Conservation (phyloP, 2,797 vertebrate genomes). For the Melanotaenia parkinsoni region DNA sequence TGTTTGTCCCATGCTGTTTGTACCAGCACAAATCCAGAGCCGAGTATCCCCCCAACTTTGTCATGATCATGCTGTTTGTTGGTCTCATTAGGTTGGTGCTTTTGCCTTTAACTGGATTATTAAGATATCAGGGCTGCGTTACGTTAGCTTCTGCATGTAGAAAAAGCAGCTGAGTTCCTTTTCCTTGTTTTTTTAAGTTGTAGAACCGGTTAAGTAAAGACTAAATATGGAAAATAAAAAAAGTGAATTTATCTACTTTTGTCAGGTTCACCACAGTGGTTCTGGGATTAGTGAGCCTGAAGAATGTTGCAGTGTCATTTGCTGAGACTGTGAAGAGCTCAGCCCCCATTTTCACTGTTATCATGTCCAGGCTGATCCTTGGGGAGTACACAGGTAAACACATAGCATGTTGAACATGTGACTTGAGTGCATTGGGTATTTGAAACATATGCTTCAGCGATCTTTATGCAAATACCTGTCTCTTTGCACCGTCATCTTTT, state of each 20-base stretch:
- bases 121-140: neutral
- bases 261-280: conserved; percentile 94
- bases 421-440: neutral
- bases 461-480: neutral
- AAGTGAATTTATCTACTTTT: neutral
- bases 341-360: conserved; percentile 95
- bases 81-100: conserved; percentile 91
- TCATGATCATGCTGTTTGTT: conserved; percentile 97
- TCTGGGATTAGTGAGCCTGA: conserved; percentile 94
- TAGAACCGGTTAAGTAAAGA: neutral
- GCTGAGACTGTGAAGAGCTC: conserved; percentile 98
- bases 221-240: neutral
- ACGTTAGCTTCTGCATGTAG: no score
- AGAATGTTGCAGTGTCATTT: conserved; percentile 96
- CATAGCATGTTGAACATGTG: neutral
- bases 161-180: neutral
- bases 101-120: neutral
- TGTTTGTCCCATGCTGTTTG: conserved; percentile 92
- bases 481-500: neutral
- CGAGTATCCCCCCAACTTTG: conserved; percentile 92
- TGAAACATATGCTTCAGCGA: neutral
- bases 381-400: conserved; percentile 93
- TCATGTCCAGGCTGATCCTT: conserved; percentile 95
- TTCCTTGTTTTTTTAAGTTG: neutral
- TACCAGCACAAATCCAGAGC: conserved; percentile 91